Evolutionary conservation across 2,113 vertebrate species (phyloP).

Genomic region (Lontra canadensis): DNA sequence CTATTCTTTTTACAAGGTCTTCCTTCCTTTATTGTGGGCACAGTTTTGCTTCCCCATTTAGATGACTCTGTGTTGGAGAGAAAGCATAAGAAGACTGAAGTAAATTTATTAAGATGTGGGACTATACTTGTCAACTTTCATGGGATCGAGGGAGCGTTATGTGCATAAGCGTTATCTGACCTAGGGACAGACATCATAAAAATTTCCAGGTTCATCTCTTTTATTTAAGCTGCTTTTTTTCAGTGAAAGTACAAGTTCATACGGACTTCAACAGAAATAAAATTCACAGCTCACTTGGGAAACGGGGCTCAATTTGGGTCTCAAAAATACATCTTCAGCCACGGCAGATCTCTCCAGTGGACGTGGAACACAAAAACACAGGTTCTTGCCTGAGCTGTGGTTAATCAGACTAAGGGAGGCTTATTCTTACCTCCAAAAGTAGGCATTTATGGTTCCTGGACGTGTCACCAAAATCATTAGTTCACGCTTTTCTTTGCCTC

Average conservation of each 20-base stretch:
- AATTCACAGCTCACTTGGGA: neutral
- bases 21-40: neutral
- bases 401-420: neutral
- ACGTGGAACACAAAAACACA: neutral
- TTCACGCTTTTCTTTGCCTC: neutral
- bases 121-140: neutral
- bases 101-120: neutral
- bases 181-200: neutral
- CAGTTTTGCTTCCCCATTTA: neutral
- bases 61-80: neutral
- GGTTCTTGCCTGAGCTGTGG: neutral
- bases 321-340: neutral
- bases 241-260: neutral
- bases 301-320: neutral
- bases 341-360: neutral
- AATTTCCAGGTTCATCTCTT: neutral
- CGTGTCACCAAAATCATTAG: neutral
- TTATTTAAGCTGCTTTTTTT: neutral
- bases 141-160: neutral
- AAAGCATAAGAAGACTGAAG: neutral
- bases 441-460: neutral
- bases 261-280: neutral
- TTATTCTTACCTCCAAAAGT: neutral
- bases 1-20: neutral
- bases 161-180: neutral